These are phyloP conservation scores for Phortica variegata DNA, from an alignment of 1,140 invertebrate genomes.

Conservation along the genomic window DNA sequence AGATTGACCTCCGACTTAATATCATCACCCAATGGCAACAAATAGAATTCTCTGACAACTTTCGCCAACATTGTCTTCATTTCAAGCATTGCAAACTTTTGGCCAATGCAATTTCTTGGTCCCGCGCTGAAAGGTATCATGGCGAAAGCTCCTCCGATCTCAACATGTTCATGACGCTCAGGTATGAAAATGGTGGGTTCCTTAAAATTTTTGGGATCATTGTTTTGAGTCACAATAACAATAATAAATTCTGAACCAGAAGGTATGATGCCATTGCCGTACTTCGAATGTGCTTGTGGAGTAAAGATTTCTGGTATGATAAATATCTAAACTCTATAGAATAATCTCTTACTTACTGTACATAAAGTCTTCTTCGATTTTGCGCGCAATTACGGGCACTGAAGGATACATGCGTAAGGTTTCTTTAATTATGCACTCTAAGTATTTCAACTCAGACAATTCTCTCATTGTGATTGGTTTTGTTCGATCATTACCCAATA, in stretches of 20 bases:
- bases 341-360: conserved; percentile 29
- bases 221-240: conserved; percentile 40
- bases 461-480: conserved; percentile 58
- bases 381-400: conserved; percentile 61
- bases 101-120: conserved; percentile 70
- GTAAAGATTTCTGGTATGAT: neutral
- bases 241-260: conserved; percentile 35
- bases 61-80: conserved; percentile 51
- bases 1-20: conserved; percentile 34
- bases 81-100: conserved; percentile 50
- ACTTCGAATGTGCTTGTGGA: conserved; percentile 21
- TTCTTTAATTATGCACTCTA: conserved; percentile 74
- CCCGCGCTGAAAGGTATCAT: conserved; percentile 74
- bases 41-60: conserved; percentile 39
- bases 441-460: conserved; percentile 65
- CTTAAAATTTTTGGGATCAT: conserved; percentile 2
- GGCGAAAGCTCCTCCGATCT: conserved; percentile 57
- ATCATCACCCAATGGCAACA: conserved; percentile 57
- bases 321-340: neutral
- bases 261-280: conserved; percentile 28
- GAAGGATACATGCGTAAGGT: conserved; percentile 68
- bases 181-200: conserved; percentile 61
- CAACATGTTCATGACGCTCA: conserved; percentile 61
- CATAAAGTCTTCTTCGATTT: conserved; percentile 65
- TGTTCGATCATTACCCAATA: conserved; percentile 56